Evolutionary conservation across 2,113 vertebrate species (phyloP), one percentile per base, ranked within the genome.

Genomic region (Chaenocephalus aceratus): DNA sequence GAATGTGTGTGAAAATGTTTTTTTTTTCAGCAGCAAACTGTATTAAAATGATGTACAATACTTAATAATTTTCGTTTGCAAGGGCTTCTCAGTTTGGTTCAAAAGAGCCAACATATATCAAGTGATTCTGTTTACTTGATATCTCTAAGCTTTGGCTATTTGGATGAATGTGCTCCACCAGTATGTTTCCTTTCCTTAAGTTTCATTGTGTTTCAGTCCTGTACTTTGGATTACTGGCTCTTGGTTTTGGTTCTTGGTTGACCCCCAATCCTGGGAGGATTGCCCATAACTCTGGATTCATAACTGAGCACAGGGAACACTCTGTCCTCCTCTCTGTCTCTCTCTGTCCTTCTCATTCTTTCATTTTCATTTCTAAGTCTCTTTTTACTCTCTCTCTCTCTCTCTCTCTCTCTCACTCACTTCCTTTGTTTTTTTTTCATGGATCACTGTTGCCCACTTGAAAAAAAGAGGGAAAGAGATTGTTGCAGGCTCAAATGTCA

Each of bases 401-500:
- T 30, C 62, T 75, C n/a, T n/a, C n/a, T 44, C 21, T 75, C 46
- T 30, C 62, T 75, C 46, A 41, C 62, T 75, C 53, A 9, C 63
- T 72, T 65, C 21, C 21, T 81, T 74, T 83, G 60, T 84, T 54
- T 58, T 79, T 67, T 79, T 78, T 70, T 71, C 63, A 67, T 63
- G 30, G 61, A 71, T 77, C 63, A 5, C 46, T 66, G 26, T 54
- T 48, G 72, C 56, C 45, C 48, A 72, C 60, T 48, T 21, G 59
- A 2, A 58, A 8, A 58, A 23, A 63, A 69, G 46, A 30, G 54
- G 60, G 10, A 9, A 34, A 65, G 14, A 57, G 41, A 77, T 30
- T 44, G 46, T 48, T n/a, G 62, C 80, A 60, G 81, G 72, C 86
- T 83, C 77, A 88, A 85, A 91, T 92, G 85, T 91, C 88, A 84